Evolutionary conservation across 2,888 invertebrate genomes (phyloP), one percentile per base, ranked within the genome.

Genomic region (Noctua fimbriata): DNA sequence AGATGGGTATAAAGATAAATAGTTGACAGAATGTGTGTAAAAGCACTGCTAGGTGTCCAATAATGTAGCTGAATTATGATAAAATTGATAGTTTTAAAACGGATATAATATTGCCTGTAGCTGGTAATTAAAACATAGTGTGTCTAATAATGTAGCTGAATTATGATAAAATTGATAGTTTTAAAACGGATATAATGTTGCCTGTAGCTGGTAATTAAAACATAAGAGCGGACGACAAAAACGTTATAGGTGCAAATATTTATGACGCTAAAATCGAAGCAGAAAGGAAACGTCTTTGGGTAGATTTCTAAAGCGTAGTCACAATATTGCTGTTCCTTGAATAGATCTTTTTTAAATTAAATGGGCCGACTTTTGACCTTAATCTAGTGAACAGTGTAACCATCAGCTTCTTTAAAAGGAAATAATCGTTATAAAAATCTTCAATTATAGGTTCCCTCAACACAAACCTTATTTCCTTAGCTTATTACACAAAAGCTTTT

Each of bases 1-100:
- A 36, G 4, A 28, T 16, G 63, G 6, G 14, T 63, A 24, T 24
- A 69, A n/a, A 28, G 32, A 83, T 60, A 84, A 32, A 63, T 60
- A n/a, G 32, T 36, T 21, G n/a, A 16, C 66, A 32, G 66, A 36
- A 24, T 49, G 52, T 47, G 12, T 47, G 36, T 47, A 10, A 32
- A 28, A 7, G 0, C 21, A 67, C 28, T 7, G 58, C 28, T 52
- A 66, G 14, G 0, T 36, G 18, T 80, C 10, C 10, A 44, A 32
- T 63, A 52, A 4, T 55, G 10, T 41, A 24, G 24, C 14, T 41
- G 14, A 24, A 65, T 36, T 12, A 65, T 65, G 65, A 5, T 66
- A 24, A 21, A 24, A 24, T 66, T 66, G 14, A 1, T 66, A 6
- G 14, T 41, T 44, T 5, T 28, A 28, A 60, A 7, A 12, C 28